Evolutionary conservation across 2,113 vertebrate genomes (phyloP).

Genomic region (Nerophis ophidion): DNA sequence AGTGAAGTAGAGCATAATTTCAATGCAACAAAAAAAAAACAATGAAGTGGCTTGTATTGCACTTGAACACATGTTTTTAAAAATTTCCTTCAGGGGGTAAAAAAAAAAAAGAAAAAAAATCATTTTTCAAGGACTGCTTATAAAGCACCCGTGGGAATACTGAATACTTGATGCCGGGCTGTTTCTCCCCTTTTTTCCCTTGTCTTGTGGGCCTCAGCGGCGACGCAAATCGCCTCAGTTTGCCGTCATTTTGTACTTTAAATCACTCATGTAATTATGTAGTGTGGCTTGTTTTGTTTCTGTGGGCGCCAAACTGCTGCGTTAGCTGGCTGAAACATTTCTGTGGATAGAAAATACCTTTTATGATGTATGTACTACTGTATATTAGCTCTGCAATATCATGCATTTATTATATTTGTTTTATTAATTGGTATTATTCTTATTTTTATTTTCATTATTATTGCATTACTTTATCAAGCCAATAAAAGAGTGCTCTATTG

Average conservation of each 20-base stretch:
- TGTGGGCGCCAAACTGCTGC: neutral
- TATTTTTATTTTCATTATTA: too few species aligned
- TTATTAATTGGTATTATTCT: too few species aligned
- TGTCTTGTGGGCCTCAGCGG: neutral
- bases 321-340: neutral
- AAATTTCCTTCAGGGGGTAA: neutral
- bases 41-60: neutral
- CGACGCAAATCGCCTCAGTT: neutral
- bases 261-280: constrained; percentile 3
- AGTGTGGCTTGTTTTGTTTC: neutral
- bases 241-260: neutral
- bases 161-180: neutral
- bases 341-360: too few species aligned
- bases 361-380: too few species aligned
- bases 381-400: too few species aligned
- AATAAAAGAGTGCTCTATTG: too few species aligned
- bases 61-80: neutral
- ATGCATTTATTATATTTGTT: too few species aligned
- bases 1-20: too few species aligned
- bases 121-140: neutral
- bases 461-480: too few species aligned
- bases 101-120: neutral
- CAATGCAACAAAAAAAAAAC: too few species aligned
- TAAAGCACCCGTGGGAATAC: neutral
- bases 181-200: too few species aligned